phyloP scores from a whole-genome alignment of 1,140 invertebrate species.

The Bombus difficillimus region DNA sequence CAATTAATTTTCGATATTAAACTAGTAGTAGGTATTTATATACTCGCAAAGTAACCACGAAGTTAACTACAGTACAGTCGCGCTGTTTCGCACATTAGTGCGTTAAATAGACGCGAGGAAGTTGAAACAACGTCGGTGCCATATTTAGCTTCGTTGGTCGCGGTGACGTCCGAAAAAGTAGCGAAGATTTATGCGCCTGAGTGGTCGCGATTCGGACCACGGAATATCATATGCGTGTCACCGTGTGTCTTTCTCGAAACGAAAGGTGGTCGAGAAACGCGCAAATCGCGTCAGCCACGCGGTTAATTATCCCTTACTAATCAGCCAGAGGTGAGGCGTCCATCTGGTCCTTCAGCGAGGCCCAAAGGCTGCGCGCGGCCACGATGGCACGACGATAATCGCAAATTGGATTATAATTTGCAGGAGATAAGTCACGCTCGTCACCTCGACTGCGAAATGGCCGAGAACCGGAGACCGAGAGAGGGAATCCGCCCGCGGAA shows the following conservation, averaged over 20 bases:
- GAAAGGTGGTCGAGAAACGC: constrained; percentile 29
- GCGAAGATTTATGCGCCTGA: background rate
- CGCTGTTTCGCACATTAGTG: background rate
- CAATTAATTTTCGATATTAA: background rate
- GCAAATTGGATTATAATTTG: constrained; percentile 83
- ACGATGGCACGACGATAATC: constrained; percentile 77
- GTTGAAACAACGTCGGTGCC: background rate
- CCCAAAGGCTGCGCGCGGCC: constrained; percentile 57
- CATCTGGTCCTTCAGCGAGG: constrained; percentile 58
- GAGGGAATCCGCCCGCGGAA: constrained; percentile 40
- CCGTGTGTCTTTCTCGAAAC: background rate
- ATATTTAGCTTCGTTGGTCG: background rate
- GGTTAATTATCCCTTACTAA: constrained; percentile 68
- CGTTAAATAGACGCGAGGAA: background rate
- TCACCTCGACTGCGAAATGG: constrained; percentile 78
- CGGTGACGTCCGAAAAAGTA: background rate
- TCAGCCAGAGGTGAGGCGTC: constrained; percentile 58
- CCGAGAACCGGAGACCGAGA: constrained; percentile 52
- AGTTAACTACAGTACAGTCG: background rate
- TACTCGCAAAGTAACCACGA: background rate
- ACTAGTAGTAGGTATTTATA: background rate
- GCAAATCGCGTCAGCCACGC: constrained; percentile 43
- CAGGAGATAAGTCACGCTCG: constrained; percentile 80
- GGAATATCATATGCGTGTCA: background rate
- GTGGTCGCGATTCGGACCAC: background rate